Base-by-base conservation (phyloP, 2,888 invertebrate species). In the Chalcis sispes region DNA sequence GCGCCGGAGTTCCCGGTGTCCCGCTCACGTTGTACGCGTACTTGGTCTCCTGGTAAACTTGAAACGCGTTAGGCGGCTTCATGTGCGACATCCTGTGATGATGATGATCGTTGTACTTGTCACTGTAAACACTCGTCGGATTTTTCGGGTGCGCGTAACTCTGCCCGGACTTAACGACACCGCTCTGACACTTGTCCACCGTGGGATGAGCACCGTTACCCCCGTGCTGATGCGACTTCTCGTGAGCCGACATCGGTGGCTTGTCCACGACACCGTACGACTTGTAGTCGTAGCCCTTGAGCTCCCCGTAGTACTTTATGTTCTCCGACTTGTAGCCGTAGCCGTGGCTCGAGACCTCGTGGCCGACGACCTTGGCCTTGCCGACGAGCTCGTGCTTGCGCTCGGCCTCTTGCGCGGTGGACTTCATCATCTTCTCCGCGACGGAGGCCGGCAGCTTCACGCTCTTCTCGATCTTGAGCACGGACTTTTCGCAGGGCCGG, bases 11-110 rank as follows among this genome's bases (percentile, higher is more conserved):
- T 72, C 90, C 90, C 20, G 90, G 90, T 77, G 90, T 84, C 40
- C 90, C 90, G 83, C 89, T 90, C 69, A 91, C 90, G 81, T 90
- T 90, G 85, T 90, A 91, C 72, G 91, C 89, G 82, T 90, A 91
- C 84, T 90, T 91, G 66, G 90, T 90, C 83, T 91, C 91, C 79
- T 87, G 87, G 81, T 88, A 88, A 69, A 85, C 83, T 77, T 86
- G 85, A 81, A 85, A 86, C 29, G 85, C 83, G 73, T 79, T 83
- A 25, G 81, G 82, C 25, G 80, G 65, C 72, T 87, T 87, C 29
- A 83, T 79, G 76, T 85, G 85, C 23, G 85, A 81, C 25, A 83
- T 79, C 64, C 87, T 78, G 67, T 86, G 87, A 23, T 86, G 85
- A 77, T 85, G 85, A 72, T 85, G 85, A 76, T 86, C 86, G 56